Conservation (phyloP, 1,140 invertebrate genomes). For the Adoxophyes honmai region DNA sequence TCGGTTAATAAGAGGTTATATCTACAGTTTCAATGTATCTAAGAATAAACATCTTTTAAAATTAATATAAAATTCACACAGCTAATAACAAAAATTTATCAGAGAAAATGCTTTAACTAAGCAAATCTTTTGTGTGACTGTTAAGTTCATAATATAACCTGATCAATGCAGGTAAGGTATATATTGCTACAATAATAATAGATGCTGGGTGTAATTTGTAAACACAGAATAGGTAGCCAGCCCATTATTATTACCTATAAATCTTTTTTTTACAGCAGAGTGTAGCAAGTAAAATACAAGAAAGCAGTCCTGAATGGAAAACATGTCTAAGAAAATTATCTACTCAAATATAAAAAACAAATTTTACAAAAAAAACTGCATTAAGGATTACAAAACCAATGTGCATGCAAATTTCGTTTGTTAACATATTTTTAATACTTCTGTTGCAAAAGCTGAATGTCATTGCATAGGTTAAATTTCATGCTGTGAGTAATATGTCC, state of each 20-base stretch:
- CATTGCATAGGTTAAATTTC: conserved; percentile 13
- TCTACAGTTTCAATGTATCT: conserved; percentile 10
- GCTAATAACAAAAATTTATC: conserved; percentile 8
- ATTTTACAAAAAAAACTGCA: not conserved
- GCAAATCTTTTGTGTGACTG: too few relatives aligned
- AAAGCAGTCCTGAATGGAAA: too few relatives aligned
- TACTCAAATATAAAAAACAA: conserved; percentile 6
- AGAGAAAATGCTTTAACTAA: not conserved
- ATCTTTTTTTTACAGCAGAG: too few relatives aligned
- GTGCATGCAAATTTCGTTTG: conserved; percentile 3
- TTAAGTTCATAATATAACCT: too few relatives aligned
- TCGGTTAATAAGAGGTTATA: conserved; percentile 7
- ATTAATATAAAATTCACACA: conserved; percentile 12
- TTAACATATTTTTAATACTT: conserved; percentile 1
- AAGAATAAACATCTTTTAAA: conserved; percentile 11
- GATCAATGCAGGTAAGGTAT: too few relatives aligned
- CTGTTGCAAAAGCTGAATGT: not conserved
- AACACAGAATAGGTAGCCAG: too few relatives aligned
- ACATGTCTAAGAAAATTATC: not conserved
- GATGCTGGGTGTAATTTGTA: too few relatives aligned
- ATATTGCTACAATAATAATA: too few relatives aligned
- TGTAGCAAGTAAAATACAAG: too few relatives aligned
- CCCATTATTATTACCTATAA: too few relatives aligned
- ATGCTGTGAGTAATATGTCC: conserved; percentile 77
- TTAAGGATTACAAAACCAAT: not conserved